phyloP scores from a whole-genome alignment of 2,888 invertebrate genomes.

The Acrobasis consociella region DNA sequence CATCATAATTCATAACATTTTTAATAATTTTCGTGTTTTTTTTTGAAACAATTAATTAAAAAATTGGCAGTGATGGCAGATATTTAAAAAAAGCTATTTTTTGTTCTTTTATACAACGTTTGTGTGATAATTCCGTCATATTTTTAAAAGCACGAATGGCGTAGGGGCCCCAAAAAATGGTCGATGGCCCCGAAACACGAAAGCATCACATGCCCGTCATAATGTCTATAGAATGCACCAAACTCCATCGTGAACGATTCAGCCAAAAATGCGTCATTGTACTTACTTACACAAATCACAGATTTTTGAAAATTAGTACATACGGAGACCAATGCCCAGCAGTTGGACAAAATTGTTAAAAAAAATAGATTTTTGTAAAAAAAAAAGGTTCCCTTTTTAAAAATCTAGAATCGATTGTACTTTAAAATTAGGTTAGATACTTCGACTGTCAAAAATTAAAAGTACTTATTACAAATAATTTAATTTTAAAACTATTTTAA shows the following conservation, averaged over 20 bases:
- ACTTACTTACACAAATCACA: conserved; percentile 26
- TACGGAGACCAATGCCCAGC: no score
- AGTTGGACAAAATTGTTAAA: no score
- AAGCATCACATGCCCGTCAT: conserved; percentile 71
- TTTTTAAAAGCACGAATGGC: conserved; percentile 75
- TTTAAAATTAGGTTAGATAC: background rate
- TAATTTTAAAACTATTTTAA: background rate
- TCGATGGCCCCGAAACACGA: conserved; percentile 45
- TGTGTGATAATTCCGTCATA: conserved; percentile 35
- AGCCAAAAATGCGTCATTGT: conserved; percentile 30
- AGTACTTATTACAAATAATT: background rate
- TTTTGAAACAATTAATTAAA: background rate
- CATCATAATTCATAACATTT: background rate
- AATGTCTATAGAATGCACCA: conserved; percentile 43
- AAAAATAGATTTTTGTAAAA: background rate
- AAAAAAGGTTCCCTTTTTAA: no score
- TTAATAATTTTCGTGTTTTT: background rate
- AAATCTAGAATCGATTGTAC: background rate
- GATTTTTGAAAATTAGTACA: conserved; percentile 1
- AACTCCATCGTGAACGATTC: conserved; percentile 30
- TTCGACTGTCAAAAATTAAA: no score
- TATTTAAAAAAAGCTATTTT: background rate
- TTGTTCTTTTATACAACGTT: background rate
- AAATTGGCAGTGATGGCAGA: background rate
- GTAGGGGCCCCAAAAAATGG: conserved; percentile 40